phyloP scores from a whole-genome alignment of 64 coral and sea anemone species.

The Astreopora myriophthalma region DNA sequence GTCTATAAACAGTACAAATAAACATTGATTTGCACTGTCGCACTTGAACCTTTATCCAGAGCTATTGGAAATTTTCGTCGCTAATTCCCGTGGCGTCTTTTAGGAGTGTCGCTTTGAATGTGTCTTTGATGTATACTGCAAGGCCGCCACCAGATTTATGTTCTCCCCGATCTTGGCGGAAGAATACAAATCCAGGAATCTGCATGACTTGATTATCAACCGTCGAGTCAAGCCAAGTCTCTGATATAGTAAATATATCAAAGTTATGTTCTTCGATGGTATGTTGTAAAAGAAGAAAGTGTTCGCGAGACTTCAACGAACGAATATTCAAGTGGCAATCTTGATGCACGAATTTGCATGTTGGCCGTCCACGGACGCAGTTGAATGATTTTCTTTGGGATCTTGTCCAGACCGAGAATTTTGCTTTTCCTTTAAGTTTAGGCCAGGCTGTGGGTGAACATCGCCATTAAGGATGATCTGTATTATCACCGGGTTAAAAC shows the following conservation, averaged over 20 bases:
- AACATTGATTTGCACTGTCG: not conserved
- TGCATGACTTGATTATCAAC: constrained; percentile 2
- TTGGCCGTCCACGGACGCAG: not conserved
- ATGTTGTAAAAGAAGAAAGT: constrained; percentile 4
- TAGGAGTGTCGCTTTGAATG: not conserved
- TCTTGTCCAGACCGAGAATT: not conserved
- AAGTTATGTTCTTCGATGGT: constrained; percentile 25
- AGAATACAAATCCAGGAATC: constrained; percentile 24
- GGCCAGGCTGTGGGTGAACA: not conserved
- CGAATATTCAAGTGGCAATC: no score
- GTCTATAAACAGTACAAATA: constrained; percentile 9
- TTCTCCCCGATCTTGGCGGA: constrained; percentile 42
- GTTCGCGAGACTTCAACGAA: not conserved
- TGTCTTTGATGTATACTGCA: not conserved
- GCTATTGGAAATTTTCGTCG: no score
- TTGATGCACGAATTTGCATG: constrained; percentile 2
- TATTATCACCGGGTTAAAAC: not conserved
- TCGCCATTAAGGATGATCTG: not conserved
- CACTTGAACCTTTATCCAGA: not conserved
- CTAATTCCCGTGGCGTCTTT: not conserved
- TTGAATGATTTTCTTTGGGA: not conserved
- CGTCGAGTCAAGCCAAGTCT: not conserved
- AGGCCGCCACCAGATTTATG: constrained; percentile 15
- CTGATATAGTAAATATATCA: constrained; percentile 49
- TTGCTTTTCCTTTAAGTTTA: not conserved